Conservation (phyloP, 2,797 vertebrate genomes). For the Tinamus major region DNA sequence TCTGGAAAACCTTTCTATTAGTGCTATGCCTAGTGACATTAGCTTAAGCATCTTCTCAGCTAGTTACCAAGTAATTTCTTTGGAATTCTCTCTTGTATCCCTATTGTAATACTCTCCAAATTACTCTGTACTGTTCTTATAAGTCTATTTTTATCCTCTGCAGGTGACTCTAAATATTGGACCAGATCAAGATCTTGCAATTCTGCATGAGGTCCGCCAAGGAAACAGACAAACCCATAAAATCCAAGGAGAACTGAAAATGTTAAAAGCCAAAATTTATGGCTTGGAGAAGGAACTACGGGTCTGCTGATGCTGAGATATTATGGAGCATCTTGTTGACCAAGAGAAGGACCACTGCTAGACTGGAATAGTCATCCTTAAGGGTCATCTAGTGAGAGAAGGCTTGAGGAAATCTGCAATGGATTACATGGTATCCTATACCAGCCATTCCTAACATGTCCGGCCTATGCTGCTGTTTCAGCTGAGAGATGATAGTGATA, state of each 20-base stretch:
- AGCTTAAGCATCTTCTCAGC: background rate
- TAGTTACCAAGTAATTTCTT: background rate
- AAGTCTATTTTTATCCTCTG: background rate
- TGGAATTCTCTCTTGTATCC: background rate
- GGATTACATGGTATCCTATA: background rate
- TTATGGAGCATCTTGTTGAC: background rate
- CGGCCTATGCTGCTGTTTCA: background rate
- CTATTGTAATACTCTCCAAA: background rate
- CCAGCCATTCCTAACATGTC: background rate
- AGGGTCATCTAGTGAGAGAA: background rate
- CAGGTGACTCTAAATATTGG: conserved; percentile 87
- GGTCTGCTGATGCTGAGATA: conserved; percentile 77
- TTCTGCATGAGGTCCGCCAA: conserved; percentile 90
- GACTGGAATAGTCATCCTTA: background rate
- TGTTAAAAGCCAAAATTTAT: conserved; percentile 93
- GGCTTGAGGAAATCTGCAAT: background rate
- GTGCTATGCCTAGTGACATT: background rate
- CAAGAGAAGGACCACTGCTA: background rate
- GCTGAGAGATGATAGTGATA: background rate
- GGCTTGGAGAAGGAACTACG: conserved; percentile 91
- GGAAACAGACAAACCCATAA: conserved; percentile 88
- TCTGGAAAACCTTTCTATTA: background rate
- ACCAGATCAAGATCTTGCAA: conserved; percentile 91
- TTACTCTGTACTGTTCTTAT: background rate
- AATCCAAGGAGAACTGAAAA: conserved; percentile 91